These are phyloP conservation scores for Ondatra zibethicus DNA, from an alignment of 2,113 vertebrate genomes.

Conservation along the genomic window DNA sequence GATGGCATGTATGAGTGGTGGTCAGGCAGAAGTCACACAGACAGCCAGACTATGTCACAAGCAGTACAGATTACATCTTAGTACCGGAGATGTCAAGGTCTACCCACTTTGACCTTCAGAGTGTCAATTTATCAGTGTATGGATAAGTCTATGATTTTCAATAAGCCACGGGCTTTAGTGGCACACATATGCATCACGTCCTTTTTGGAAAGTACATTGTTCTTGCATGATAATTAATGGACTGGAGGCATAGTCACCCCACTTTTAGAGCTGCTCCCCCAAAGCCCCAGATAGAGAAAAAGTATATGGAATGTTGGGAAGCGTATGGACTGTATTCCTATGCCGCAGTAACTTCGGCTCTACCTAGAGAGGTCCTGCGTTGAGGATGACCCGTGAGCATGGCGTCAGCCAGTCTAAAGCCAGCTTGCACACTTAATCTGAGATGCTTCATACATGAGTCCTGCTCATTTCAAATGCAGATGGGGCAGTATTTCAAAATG, in stretches of 20 bases:
- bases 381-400: accelerated
- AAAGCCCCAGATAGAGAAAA: not conserved
- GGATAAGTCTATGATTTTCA: not conserved
- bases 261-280: not conserved
- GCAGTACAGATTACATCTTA: too few relatives aligned
- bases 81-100: too few relatives aligned
- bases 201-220: not conserved
- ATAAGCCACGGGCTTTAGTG: not conserved
- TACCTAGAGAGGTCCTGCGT: not conserved
- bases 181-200: not conserved
- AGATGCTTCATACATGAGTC: not conserved
- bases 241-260: not conserved
- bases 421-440: accelerated
- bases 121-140: not conserved
- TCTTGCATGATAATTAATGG: not conserved
- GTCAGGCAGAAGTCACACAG: not conserved
- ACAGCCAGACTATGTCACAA: not conserved
- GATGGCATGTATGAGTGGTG: too few relatives aligned
- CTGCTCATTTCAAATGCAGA: not conserved
- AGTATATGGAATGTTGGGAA: too few relatives aligned
- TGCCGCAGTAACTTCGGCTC: not conserved
- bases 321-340: too few relatives aligned
- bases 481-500: not conserved
- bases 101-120: too few relatives aligned
- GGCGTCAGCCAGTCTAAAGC: not conserved